Evolutionary conservation across 2,888 invertebrate genomes (phyloP), one percentile per base, ranked within the genome.

Genomic region (Ichneumoninae sp.): DNA sequence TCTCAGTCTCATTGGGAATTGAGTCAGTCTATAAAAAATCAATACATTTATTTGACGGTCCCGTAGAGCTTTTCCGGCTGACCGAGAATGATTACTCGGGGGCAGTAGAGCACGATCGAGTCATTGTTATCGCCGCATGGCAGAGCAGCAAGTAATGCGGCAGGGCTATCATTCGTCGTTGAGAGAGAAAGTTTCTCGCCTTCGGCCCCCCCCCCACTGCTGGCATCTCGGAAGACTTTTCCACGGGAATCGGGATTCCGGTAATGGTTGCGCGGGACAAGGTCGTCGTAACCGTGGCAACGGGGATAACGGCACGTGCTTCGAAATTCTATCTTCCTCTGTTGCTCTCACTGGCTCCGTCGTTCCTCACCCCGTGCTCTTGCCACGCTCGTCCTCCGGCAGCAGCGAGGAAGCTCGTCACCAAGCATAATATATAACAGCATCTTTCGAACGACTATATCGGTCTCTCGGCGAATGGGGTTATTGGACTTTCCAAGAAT

Each of bases 221-320:
- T 76, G 75, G 66, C 71, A 83, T 72, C 83, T 87, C 87, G 86
- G 87, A 87, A 87, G 87, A 83, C 85, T 85, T 85, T 86, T 82
- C 68, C 83, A 80, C 83, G 72, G 82, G 84, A 84, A 85, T 86
- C 85, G 76, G 77, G 85, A 87, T 85, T 87, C 87, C 86, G 89
- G 87, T 89, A 88, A 87, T 90, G 89, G 89, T 91, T 91, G 91
- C 90, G 90, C 92, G 92, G 92, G 92, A 91, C 93, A 93, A 93
- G 93, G 93, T 92, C 93, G 91, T 86, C 90, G 93, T 93, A 89
- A 90, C 93, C 92, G 86, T 93, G 90, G 92, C 91, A 91, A 93
- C 93, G 90, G 87, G 88, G 76, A 85, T 77, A 89, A 83, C 88
- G 91, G 91, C 93, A 93, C 93, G 93, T 93, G 93, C 90, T 91